A percentile compares a stretch with the other conserved stretches of the same genome.
phyloP scores from a whole-genome alignment of 2,113 vertebrate genomes.

The Lagopus muta region DNA sequence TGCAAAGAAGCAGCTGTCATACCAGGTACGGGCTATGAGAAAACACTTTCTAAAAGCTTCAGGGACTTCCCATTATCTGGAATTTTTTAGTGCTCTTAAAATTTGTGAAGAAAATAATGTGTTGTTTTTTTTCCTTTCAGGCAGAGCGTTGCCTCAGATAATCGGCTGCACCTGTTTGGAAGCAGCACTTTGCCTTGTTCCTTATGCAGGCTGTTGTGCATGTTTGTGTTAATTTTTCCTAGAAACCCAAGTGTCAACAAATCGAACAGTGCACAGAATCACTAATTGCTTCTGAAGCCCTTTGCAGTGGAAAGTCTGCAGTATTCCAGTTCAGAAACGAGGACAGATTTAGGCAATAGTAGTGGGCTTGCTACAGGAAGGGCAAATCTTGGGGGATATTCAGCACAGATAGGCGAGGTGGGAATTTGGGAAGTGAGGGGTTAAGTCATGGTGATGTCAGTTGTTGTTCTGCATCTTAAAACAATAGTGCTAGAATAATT shows the following conservation, averaged over 20 bases:
- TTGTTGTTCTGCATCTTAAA: slow-evolving; percentile 22
- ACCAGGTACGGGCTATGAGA: slow-evolving; percentile 71
- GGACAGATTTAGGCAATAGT: not conserved
- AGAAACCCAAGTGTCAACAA: slow-evolving; percentile 66
- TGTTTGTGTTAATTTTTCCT: slow-evolving; percentile 70
- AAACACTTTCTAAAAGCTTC: slow-evolving; percentile 75
- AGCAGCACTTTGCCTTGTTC: slow-evolving; percentile 41
- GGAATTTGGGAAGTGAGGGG: slow-evolving; percentile 44
- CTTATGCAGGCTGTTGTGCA: slow-evolving; percentile 32
- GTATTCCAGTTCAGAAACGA: not conserved
- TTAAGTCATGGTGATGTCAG: slow-evolving; percentile 49
- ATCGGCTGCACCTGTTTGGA: slow-evolving; percentile 78
- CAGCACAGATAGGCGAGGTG: not conserved
- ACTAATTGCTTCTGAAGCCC: not conserved
- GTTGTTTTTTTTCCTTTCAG: not conserved
- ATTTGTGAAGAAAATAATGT: slow-evolving; percentile 54
- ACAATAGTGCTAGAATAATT: slow-evolving; percentile 46
- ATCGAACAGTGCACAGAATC: slow-evolving; percentile 4
- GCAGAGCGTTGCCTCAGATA: slow-evolving; percentile 59
- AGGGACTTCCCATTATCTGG: slow-evolving; percentile 77
- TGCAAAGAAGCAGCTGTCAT: slow-evolving; percentile 74
- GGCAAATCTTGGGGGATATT: not conserved
- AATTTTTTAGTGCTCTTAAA: slow-evolving; percentile 74
- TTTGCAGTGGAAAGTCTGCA: not conserved
- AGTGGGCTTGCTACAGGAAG: not conserved